A percentile compares a stretch with the other conserved stretches of the same genome.
These are phyloP conservation scores for Isoperla grammatica DNA, from an alignment of 2,888 invertebrate genomes.

Conservation along the genomic window DNA sequence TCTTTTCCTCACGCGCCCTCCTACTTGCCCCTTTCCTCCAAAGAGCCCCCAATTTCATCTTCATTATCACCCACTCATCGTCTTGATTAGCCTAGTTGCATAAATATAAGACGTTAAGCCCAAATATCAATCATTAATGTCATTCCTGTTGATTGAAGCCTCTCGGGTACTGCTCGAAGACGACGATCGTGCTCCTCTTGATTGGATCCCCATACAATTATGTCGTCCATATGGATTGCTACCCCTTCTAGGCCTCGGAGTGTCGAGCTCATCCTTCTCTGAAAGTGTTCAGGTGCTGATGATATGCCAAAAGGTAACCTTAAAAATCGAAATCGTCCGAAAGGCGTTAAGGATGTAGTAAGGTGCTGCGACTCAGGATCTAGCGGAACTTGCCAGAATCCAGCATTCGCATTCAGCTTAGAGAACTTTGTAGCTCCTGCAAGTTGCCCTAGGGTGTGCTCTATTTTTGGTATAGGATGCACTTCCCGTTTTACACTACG, in stretches of 20 bases:
- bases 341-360: constrained; percentile 32
- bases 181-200: too few species aligned
- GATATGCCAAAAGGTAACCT: constrained; percentile 30
- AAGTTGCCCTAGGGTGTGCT: constrained; percentile 32
- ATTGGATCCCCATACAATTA: too few species aligned
- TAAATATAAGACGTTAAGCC: too few species aligned
- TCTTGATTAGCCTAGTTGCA: too few species aligned
- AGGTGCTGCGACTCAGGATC: constrained; percentile 14
- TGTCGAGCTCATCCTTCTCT: constrained; percentile 24
- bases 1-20: too few species aligned
- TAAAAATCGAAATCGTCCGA: constrained; percentile 30
- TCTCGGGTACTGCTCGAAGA: too few species aligned
- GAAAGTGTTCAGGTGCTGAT: constrained; percentile 22
- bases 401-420: constrained; percentile 33
- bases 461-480: constrained; percentile 27
- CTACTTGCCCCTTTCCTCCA: too few species aligned
- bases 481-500: constrained; percentile 28
- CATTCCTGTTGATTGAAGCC: too few species aligned
- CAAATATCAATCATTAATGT: too few species aligned
- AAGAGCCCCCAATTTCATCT: too few species aligned
- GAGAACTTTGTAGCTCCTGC: constrained; percentile 32
- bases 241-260: constrained; percentile 16
- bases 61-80: too few species aligned
- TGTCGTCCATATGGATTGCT: too few species aligned
- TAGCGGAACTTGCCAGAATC: constrained; percentile 35